These are phyloP conservation scores for Elaphurus davidianus DNA, from an alignment of 2,113 vertebrate species.

Conservation along the genomic window DNA sequence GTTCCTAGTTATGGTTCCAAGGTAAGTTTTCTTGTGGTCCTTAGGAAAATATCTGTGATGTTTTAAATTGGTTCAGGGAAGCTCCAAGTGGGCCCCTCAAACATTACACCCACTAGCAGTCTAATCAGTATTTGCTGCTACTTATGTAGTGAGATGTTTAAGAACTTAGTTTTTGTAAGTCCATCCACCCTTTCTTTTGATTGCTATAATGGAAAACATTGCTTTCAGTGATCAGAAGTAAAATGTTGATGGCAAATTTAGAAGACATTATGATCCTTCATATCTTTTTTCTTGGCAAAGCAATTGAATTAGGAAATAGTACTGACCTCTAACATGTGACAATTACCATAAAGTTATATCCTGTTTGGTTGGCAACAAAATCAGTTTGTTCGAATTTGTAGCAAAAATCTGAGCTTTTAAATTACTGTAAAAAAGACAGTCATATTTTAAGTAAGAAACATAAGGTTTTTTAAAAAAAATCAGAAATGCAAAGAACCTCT, in stretches of 20 bases:
- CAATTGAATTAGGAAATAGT: conserved; percentile 46
- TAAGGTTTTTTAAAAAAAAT: not conserved
- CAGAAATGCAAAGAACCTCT: not conserved
- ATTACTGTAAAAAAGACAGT: not conserved
- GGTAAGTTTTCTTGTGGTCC: not conserved
- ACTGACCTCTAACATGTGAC: conserved; percentile 20
- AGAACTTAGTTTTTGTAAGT: not conserved
- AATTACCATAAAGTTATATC: conserved; percentile 29
- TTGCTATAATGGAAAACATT: conserved; percentile 51
- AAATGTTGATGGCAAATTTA: conserved; percentile 34
- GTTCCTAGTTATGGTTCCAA: not conserved
- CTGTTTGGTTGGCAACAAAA: not conserved
- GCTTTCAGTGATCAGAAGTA: conserved; percentile 26
- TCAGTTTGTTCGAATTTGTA: not conserved
- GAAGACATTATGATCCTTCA: conserved; percentile 16
- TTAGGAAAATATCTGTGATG: not conserved
- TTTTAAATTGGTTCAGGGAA: not conserved
- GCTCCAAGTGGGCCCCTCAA: not conserved
- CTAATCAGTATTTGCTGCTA: not conserved
- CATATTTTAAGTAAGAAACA: not conserved
- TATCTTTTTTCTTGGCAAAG: conserved; percentile 36
- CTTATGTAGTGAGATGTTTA: not conserved
- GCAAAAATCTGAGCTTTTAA: conserved; percentile 22
- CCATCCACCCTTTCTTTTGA: conserved; percentile 27
- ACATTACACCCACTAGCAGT: not conserved